These are phyloP conservation scores for Meganola albula DNA, from an alignment of 2,888 invertebrate genomes.

Conservation along the genomic window DNA sequence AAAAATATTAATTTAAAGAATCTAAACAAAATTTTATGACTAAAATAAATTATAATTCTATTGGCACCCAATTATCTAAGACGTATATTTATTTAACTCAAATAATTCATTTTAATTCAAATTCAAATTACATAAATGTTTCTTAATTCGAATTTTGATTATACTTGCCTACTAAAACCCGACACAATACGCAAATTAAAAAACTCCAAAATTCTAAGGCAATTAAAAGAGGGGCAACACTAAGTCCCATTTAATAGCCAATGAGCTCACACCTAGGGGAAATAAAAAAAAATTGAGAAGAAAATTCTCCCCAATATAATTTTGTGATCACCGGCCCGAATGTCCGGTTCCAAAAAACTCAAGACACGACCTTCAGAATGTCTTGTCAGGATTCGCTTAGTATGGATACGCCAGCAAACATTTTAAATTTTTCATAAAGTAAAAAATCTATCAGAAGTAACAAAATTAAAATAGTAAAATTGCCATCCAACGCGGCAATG, in stretches of 20 bases:
- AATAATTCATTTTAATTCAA: not conserved
- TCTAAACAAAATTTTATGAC: no score
- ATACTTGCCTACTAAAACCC: not conserved
- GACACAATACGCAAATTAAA: slow-evolving; percentile 19
- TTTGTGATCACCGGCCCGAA: slow-evolving; percentile 72
- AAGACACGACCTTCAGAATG: slow-evolving; percentile 55
- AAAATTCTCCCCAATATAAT: slow-evolving; percentile 67
- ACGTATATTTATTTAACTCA: not conserved
- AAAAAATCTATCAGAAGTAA: no score
- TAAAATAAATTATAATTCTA: no score
- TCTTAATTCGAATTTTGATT: not conserved
- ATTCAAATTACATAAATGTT: not conserved
- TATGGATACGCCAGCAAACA: slow-evolving; percentile 41
- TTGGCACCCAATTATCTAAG: not conserved
- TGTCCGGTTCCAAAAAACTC: slow-evolving; percentile 72
- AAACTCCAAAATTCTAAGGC: slow-evolving; percentile 31
- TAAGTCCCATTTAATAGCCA: slow-evolving; percentile 75
- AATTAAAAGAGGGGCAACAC: slow-evolving; percentile 49
- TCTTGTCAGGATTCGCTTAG: slow-evolving; percentile 47
- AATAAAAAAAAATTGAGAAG: slow-evolving; percentile 46
- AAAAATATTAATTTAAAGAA: no score
- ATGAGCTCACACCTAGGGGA: slow-evolving; percentile 56
- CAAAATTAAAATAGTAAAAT: no score
- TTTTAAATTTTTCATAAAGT: not conserved
- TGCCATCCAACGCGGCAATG: no score